Base-by-base conservation (phyloP, 2,888 invertebrate species). In the Aphodius granarius region DNA sequence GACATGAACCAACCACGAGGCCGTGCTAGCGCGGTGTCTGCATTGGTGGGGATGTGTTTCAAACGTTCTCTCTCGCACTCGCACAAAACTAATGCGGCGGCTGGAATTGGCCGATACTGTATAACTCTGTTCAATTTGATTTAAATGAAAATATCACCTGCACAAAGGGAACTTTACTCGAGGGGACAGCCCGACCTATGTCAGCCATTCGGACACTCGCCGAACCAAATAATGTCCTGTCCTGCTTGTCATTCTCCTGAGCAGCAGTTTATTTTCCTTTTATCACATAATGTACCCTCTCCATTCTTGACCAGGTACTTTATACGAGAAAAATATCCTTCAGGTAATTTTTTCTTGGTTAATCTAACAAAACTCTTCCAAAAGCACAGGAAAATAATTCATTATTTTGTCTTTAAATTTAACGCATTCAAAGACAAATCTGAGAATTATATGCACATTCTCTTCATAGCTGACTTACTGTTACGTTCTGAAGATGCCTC, bases 71-170 rank as follows among this genome's bases (percentile, higher is more conserved):
- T n/a, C n/a, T n/a, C n/a, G n/a, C n/a, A n/a, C n/a, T n/a, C n/a
- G n/a, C n/a, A n/a, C n/a, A n/a, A n/a, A n/a, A n/a, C n/a, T n/a
- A n/a, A n/a, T n/a, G n/a, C n/a, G n/a, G n/a, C n/a, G n/a, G n/a
- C n/a, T n/a, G n/a, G n/a, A n/a, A n/a, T n/a, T n/a, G n/a, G n/a
- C n/a, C n/a, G n/a, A n/a, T n/a, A n/a, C n/a, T n/a, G n/a, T n/a
- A 75, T 75, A 66, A 72, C 75, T 72, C 72, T 72, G 72, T 68
- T 72, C 66, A 72, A 72, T 66, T 66, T 72, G 72, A 75, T 75
- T 75, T 75, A 72, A 75, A 75, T 75, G 71, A 75, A 72, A 75
- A 72, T 66, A 66, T 66, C 20, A 19, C 20, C 19, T 66, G 66
- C 66, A 66, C 19, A 18, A 65, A 65, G 9, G 65, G 65, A 65